These are phyloP conservation scores for Athalia cordata DNA, from an alignment of 2,888 invertebrate species.

Conservation along the genomic window DNA sequence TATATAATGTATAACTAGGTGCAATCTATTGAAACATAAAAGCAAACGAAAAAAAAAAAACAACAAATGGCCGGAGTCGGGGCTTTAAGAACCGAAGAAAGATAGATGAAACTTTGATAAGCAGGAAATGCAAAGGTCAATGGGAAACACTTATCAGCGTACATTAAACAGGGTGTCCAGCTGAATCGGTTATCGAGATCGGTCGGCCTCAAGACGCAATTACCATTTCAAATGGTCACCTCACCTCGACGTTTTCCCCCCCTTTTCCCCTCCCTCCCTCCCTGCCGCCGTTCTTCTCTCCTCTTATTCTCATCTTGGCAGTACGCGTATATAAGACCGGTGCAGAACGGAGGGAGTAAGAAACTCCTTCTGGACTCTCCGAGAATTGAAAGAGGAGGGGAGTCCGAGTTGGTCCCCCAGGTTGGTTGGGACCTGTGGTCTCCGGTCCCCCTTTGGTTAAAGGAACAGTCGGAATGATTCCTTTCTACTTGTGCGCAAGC, in stretches of 20 bases:
- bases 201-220: slow-evolving; percentile 60
- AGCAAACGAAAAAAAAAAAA: neutral
- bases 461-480: no score
- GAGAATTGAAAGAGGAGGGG: neutral
- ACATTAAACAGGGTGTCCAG: slow-evolving; percentile 51
- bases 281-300: neutral
- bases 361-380: neutral
- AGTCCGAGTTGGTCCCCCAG: slow-evolving; percentile 1
- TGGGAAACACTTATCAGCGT: slow-evolving; percentile 44
- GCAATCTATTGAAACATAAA: neutral
- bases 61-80: neutral
- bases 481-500: no score
- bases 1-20: no score
- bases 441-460: no score
- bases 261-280: neutral
- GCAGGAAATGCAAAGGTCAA: slow-evolving; percentile 43
- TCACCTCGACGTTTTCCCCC: slow-evolving; percentile 45
- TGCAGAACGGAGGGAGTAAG: slow-evolving; percentile 24
- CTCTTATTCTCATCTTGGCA: slow-evolving; percentile 49
- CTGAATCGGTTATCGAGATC: slow-evolving; percentile 67
- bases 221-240: slow-evolving; percentile 72
- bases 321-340: neutral
- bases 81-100: no score
- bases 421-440: no score
- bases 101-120: slow-evolving; percentile 34